These are phyloP conservation scores for Leuctra nigra DNA, from an alignment of 2,888 invertebrate genomes.

Conservation along the genomic window DNA sequence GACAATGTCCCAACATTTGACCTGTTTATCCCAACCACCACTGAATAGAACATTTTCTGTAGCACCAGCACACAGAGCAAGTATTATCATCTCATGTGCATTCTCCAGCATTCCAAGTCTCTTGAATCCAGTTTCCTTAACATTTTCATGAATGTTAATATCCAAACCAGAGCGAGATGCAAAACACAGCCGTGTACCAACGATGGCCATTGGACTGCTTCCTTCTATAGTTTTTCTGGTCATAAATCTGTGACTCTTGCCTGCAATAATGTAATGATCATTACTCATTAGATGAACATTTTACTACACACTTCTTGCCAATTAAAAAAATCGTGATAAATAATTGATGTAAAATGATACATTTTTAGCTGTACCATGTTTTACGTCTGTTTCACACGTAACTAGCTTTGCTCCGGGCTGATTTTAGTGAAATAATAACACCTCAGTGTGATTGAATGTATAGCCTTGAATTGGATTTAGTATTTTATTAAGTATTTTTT, in stretches of 20 bases:
- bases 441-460: no score
- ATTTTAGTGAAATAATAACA: no score
- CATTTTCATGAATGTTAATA: constrained; percentile 48
- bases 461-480: background rate
- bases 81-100: constrained; percentile 33
- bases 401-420: no score
- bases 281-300: no score
- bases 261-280: constrained; percentile 30
- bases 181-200: constrained; percentile 44
- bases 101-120: constrained; percentile 46
- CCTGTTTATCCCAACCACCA: constrained; percentile 44
- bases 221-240: constrained; percentile 50
- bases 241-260: constrained; percentile 39
- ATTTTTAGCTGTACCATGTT: background rate
- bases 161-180: constrained; percentile 49
- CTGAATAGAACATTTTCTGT: constrained; percentile 37
- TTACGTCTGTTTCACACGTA: background rate
- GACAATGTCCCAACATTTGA: constrained; percentile 43
- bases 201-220: constrained; percentile 47
- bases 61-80: constrained; percentile 37
- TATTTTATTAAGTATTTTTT: background rate
- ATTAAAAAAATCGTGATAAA: background rate
- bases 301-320: background rate
- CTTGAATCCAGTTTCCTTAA: constrained; percentile 44
- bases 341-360: background rate